Conservation (phyloP, 1,140 invertebrate genomes). For the Berghia stephanieae region DNA sequence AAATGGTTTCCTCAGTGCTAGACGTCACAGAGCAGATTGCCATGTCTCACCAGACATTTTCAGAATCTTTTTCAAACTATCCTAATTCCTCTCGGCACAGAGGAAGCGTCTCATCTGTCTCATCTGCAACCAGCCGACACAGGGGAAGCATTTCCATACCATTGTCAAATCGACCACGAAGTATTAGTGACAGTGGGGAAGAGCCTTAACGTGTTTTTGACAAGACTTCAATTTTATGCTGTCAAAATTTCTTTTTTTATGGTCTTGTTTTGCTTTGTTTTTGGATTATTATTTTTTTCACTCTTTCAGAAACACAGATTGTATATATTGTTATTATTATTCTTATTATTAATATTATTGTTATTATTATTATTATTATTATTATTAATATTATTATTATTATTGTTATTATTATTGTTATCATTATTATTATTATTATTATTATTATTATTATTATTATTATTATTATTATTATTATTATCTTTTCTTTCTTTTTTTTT, state of each 20-base stretch:
- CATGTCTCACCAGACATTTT: conserved; percentile 40
- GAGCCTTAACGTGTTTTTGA: no score
- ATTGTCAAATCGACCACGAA: no score
- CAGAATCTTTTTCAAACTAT: conserved; percentile 19
- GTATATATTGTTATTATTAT: neutral
- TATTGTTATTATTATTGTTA: neutral
- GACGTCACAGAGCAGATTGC: conserved; percentile 40
- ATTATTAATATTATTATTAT: neutral
- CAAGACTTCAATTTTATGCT: neutral
- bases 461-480: neutral
- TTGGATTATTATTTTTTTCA: neutral
- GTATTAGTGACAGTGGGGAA: no score
- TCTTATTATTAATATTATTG: neutral
- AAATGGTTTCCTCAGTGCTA: conserved; percentile 28
- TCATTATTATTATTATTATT: conserved; percentile 3
- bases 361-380: neutral
- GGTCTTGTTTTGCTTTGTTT: neutral
- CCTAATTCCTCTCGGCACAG: neutral
- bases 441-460: neutral
- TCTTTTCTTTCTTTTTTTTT: neutral
- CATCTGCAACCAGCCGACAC: no score
- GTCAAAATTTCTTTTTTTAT: neutral
- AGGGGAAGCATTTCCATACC: no score
- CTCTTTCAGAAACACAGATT: neutral
- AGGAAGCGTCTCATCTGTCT: no score